Evolutionary conservation across 2,888 invertebrate species (phyloP).

Genomic region (Trissolcus brochymenae): DNA sequence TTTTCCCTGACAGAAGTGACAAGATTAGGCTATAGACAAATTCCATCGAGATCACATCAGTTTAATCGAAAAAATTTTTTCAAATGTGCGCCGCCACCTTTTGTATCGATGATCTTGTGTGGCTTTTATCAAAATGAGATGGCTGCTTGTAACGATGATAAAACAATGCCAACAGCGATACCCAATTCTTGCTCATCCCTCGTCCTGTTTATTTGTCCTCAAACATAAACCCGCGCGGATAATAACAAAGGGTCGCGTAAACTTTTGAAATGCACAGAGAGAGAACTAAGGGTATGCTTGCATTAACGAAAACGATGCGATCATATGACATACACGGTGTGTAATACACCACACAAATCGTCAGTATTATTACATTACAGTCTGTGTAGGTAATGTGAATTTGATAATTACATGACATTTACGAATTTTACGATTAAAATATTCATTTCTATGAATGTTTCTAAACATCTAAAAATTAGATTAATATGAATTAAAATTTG

Average conservation of each 20-base stretch:
- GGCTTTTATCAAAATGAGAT: constrained; percentile 41
- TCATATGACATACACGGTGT: constrained; percentile 60
- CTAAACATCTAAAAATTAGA: too few species aligned
- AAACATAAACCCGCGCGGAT: constrained; percentile 46
- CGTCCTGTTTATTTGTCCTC: constrained; percentile 52
- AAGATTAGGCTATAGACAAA: background rate
- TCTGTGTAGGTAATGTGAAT: constrained; percentile 28
- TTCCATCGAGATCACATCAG: background rate
- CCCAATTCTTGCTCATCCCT: constrained; percentile 38
- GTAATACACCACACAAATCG: constrained; percentile 63
- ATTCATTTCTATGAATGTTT: too few species aligned
- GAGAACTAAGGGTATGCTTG: constrained; percentile 49
- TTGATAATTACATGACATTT: constrained; percentile 21
- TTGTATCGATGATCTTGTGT: constrained; percentile 38
- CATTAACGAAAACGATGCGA: constrained; percentile 63
- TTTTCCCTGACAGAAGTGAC: background rate
- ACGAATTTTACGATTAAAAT: background rate
- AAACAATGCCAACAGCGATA: constrained; percentile 31
- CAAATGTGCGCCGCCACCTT: constrained; percentile 10
- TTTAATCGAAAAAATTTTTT: background rate
- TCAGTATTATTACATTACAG: constrained; percentile 63
- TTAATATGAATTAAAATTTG: too few species aligned
- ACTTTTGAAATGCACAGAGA: constrained; percentile 44
- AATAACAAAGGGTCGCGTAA: constrained; percentile 51
- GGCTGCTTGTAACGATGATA: constrained; percentile 54